Base-by-base conservation (phyloP, 2,888 invertebrate genomes). In the Eupithecia pulchellata region DNA sequence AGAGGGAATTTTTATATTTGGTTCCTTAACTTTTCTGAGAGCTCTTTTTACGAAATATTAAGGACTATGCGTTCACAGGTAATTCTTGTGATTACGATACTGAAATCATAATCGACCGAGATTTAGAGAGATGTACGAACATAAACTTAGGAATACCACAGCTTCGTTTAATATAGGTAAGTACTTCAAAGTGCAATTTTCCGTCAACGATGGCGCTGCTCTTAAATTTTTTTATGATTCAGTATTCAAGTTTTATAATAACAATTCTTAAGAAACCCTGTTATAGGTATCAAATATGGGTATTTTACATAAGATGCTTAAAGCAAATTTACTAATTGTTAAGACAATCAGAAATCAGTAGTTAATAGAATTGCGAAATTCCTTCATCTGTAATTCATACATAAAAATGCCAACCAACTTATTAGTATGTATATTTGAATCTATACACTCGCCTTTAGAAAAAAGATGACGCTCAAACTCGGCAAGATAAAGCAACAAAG, bases 401-500 rank as follows among this genome's bases (percentile, higher is more conserved):
- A 2, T 2, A 20, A 42, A 47, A 47, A 20, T 47, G 9, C 4
- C 1, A 4, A 25, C 25, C 4, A 25, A 25, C 25, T 52, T 25
- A 25, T 52, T 11, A 25, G 25, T 13, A 52, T 52, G 25, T 20
- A 20, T 25, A 20, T 25, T 52, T 13, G 11, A 25, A 52, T 9
- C 42, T 20, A 0, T 47, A 47, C 52, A 47, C 47, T 25, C 20
- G 52, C 52, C 52, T 11, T 52, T 52, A 52, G 25, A 60, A 60
- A 42, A 69, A 47, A 69, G 17, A 47, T 64, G 1, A 25, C 17
- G 64, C 52, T 29, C 47, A 52, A 68, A 55, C 47, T 57, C 57
- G 14, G 20, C 58, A 36, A 68, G 68, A 72, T 32, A 62, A 52
- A 64, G 64, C 62, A 73, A 69, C 66, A 68, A 73, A 69, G 64